Base-by-base conservation (phyloP, 2,797 vertebrate species). In the Toxotes lorentzi region DNA sequence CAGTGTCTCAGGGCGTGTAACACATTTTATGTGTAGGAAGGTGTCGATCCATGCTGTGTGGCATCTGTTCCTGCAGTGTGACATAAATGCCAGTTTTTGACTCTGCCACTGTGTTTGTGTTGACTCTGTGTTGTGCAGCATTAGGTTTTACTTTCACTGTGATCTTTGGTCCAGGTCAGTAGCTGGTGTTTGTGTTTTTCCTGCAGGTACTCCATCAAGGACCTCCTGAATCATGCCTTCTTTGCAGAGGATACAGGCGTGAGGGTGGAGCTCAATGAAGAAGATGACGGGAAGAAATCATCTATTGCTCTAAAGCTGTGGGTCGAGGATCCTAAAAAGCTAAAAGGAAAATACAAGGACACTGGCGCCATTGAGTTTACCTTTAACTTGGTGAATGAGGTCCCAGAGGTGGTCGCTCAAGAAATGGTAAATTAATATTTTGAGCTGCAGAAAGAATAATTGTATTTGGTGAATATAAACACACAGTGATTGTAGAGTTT, bases 311-410 rank as follows among this genome's bases (percentile, higher is more conserved):
- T 99, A 83, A 96, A 98, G 93, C 96, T 99, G 84, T 99, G 98
- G 98, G 97, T 99, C 12, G 98, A 99, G 94, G 98, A 99, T 91
- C 94, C 97, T 73, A 99, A 98, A 93, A 99, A 99, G 88, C 92
- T 99, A 81, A 99, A 99, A 93, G 98, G 97, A 86, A 99, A 99
- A 88, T 98, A 98, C 94, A 99, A 98, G 94, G 98, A 99, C 94
- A 97, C 97, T 7, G 98, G 98, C 57, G 97, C 97, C 91, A 99
- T 99, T 84, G 98, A 99, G 89, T 99, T 99, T 92, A 97, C 96
- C 86, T 99, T 98, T 78, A 96, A 99, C 91, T 91, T 99, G 88
- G 95, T 96, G 90, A 97, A 96, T 70, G 98, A 99, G 92, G 96
- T 96, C 30, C 96, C 98, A 10, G 98, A 99, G 43, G 97, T 96